These are phyloP conservation scores for Pomatostomus ruficeps DNA, from an alignment of 2,113 vertebrate species.

Conservation along the genomic window DNA sequence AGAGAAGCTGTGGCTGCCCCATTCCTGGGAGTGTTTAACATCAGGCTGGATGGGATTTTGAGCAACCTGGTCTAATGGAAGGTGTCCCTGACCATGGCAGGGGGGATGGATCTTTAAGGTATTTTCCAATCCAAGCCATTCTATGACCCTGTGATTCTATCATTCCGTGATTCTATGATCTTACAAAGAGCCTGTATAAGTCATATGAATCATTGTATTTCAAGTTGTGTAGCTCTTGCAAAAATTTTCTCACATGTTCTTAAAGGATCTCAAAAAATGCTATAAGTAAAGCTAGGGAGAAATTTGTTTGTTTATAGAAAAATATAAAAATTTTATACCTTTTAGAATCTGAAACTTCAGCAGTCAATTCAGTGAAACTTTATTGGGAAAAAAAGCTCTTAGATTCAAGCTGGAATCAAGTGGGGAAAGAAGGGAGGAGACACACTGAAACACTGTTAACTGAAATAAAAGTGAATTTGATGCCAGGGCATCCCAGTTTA, in stretches of 20 bases:
- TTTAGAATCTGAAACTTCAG: not conserved
- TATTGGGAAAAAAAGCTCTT: not conserved
- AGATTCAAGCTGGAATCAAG: not conserved
- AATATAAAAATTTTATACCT: not conserved
- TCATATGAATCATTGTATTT: not conserved
- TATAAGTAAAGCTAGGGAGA: not conserved
- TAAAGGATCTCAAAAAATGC: not conserved
- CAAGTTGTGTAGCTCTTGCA: not conserved
- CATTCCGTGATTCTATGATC: not conserved
- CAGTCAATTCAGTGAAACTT: not conserved
- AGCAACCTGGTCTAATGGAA: not conserved
- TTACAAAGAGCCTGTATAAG: not conserved
- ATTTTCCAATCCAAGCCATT: not conserved
- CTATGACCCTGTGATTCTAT: not conserved
- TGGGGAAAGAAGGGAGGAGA: not conserved
- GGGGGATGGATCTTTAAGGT: not conserved
- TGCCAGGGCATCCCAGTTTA: not conserved
- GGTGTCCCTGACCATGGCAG: fast-evolving
- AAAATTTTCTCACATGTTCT: not conserved
- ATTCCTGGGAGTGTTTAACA: not conserved
- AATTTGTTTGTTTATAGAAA: not conserved
- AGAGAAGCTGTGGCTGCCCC: not conserved
- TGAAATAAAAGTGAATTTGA: not conserved
- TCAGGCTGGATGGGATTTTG: not conserved
- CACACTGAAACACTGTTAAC: not conserved